Base-by-base conservation (phyloP, 2,888 invertebrate species). In the Plebejus melissa region DNA sequence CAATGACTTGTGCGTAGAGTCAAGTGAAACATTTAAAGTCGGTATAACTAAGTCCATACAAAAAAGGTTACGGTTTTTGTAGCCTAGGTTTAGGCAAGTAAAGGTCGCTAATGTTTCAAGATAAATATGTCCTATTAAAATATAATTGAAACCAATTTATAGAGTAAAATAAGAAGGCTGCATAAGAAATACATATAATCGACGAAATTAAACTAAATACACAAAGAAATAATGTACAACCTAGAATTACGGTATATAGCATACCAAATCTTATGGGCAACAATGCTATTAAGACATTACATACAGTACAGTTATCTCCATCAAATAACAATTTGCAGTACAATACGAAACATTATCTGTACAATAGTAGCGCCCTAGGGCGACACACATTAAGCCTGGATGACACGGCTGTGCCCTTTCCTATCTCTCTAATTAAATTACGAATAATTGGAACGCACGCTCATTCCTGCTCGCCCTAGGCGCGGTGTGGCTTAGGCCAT, bases 281-380 rank as follows among this genome's bases (percentile, higher is more conserved):
- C 65, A 32, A 65, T 32, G 13, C 28, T 32, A 58, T 7, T 7
- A 65, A 65, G 60, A 65, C 28, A 11, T 65, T 32, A 65, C 28
- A 13, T 11, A 65, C 32, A 9, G 28, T 65, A 65, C 60, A 65
- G 65, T 65, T 65, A 65, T 13, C 32, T 65, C 65, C 11, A 22
- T 65, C 32, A 65, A 65, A 65, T 65, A 65, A 65, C 60, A 65
- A 87, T 89, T 89, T 89, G 88, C 81, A 80, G 83, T 82, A 80
- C 83, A 83, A 87, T 86, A 89, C 87, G 90, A 88, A 87, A 89
- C 87, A 89, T 90, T 90, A 90, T 85, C 83, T 83, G 81, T 81
- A 83, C 84, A 85, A 89, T 88, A 87, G 88, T 88, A 86, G 79
- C 82, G 83, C 85, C 86, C 86, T 81, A 81, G 79, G 85, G 87